A percentile compares a stretch with the other conserved stretches of the same genome.
phyloP scores from a whole-genome alignment of 2,113 vertebrate species.

The Podarcis cretensis region DNA sequence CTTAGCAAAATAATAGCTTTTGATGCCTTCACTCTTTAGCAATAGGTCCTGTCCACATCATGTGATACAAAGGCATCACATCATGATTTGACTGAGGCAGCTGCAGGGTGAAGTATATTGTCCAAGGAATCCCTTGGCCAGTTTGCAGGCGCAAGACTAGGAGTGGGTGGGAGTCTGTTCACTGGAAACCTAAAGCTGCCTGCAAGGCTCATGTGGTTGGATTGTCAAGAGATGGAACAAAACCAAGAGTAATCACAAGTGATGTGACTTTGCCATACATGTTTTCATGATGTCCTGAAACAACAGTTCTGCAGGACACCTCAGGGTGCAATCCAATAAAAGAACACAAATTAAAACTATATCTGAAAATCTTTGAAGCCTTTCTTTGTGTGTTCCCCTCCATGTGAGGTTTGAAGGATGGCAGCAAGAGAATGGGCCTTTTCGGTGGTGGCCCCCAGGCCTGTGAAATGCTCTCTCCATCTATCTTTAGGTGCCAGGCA shows the following conservation, averaged over 20 bases:
- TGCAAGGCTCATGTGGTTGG: not conserved
- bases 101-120: not conserved
- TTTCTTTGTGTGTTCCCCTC: too few species aligned
- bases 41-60: not conserved
- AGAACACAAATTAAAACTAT: not conserved
- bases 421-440: too few species aligned
- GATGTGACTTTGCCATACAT: too few species aligned
- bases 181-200: not conserved
- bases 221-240: not conserved
- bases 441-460: too few species aligned
- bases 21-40: not conserved
- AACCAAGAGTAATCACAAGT: not conserved
- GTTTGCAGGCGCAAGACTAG: not conserved
- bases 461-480: too few species aligned
- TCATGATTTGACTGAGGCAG: not conserved
- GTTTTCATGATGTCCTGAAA: not conserved
- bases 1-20: not conserved
- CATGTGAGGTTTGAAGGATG: too few species aligned
- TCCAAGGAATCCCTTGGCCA: not conserved
- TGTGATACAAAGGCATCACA: not conserved
- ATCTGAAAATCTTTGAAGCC: not conserved
- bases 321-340: not conserved
- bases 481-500: too few species aligned
- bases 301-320: not conserved
- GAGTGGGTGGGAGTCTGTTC: not conserved